These are phyloP conservation scores for Aelia acuminata DNA, from an alignment of 2,888 invertebrate genomes.

Conservation along the genomic window DNA sequence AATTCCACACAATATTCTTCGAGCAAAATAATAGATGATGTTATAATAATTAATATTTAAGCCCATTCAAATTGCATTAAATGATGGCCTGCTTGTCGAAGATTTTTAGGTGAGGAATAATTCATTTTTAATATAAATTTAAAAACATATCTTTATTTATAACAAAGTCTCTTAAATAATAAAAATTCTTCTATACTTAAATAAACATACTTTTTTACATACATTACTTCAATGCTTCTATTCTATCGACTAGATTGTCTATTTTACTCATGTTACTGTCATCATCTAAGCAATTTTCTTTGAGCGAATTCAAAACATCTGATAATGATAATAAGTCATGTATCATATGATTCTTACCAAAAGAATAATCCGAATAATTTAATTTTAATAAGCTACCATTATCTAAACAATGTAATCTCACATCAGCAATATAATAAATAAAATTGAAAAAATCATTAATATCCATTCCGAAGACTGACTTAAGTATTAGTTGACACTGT, in stretches of 20 bases:
- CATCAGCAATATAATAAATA: conserved; percentile 76
- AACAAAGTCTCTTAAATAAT: no score
- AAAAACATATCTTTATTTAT: no score
- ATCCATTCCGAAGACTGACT: conserved; percentile 84
- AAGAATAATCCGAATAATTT: conserved; percentile 72
- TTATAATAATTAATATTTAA: no score
- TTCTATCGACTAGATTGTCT: conserved; percentile 2
- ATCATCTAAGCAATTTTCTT: background rate
- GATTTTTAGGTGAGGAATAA: no score
- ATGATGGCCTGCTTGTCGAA: no score
- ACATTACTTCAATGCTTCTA: background rate
- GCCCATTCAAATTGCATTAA: no score
- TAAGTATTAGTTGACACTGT: conserved; percentile 87
- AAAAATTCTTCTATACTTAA: no score
- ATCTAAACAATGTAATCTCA: conserved; percentile 73
- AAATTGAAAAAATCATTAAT: conserved; percentile 79
- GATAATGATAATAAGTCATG: conserved; percentile 52
- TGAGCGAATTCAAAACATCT: background rate
- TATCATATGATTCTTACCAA: conserved; percentile 70
- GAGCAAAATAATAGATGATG: no score
- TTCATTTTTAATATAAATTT: no score
- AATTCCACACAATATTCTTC: no score
- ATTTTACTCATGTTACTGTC: background rate
- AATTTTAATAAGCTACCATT: conserved; percentile 68
- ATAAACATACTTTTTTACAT: background rate